Evolutionary conservation across 2,888 invertebrate species (phyloP).

Genomic region (Mythimna pallens): DNA sequence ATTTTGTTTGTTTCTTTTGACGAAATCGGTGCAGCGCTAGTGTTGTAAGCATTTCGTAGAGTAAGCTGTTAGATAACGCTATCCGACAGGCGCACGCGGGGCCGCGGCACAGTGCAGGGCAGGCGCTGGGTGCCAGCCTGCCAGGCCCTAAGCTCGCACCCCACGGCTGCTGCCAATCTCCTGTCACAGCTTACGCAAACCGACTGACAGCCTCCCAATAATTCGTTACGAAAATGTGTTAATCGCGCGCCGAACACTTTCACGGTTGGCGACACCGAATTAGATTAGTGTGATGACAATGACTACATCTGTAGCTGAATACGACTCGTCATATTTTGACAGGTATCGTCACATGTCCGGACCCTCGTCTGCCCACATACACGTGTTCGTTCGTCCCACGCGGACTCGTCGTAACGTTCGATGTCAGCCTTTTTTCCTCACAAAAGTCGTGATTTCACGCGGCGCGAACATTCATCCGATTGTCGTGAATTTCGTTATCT

Average conservation of each 20-base stretch:
- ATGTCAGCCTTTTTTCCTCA: constrained; percentile 80
- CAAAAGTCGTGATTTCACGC: constrained; percentile 90
- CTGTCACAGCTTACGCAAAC: constrained; percentile 90
- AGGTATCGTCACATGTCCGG: constrained; percentile 85
- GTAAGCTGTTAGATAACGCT: constrained; percentile 65
- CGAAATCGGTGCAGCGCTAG: neutral
- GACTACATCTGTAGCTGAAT: constrained; percentile 88
- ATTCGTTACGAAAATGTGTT: constrained; percentile 90
- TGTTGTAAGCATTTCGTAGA: constrained; percentile 11
- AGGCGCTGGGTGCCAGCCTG: constrained; percentile 60
- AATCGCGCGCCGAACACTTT: constrained; percentile 86
- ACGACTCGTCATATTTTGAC: constrained; percentile 90
- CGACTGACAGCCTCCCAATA: constrained; percentile 89
- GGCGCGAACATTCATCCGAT: constrained; percentile 89
- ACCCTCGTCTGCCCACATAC: constrained; percentile 89
- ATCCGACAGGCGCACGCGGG: constrained; percentile 65
- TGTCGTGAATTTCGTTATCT: constrained; percentile 89
- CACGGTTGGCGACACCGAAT: constrained; percentile 87
- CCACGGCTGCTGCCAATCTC: constrained; percentile 86
- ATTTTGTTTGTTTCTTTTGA: constrained; percentile 4
- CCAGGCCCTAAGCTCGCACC: constrained; percentile 78
- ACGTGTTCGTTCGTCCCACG: constrained; percentile 85
- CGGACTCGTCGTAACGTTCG: constrained; percentile 74
- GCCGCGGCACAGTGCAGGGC: constrained; percentile 24
- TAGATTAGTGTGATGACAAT: constrained; percentile 89